Percentiles rank a stretch among this genome's conserved stretches.
phyloP scores from a whole-genome alignment of 2,888 invertebrate species.

The Hemistola chrysoprasaria region DNA sequence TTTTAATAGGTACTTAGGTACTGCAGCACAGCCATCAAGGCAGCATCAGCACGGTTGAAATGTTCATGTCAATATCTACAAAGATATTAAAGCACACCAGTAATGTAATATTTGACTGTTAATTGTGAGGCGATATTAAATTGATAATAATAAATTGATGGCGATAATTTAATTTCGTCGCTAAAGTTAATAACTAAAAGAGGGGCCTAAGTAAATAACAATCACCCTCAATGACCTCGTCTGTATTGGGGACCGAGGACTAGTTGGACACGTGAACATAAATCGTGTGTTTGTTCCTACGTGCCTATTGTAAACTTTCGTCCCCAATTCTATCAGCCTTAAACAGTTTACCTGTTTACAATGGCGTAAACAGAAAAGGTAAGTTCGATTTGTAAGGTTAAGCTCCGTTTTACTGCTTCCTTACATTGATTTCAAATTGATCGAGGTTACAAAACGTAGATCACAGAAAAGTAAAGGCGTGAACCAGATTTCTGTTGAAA shows the following conservation, averaged over 20 bases:
- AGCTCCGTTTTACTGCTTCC: slow-evolving; percentile 29
- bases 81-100: too few relatives aligned
- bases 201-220: slow-evolving; percentile 1
- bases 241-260: slow-evolving; percentile 29
- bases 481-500: slow-evolving; percentile 14
- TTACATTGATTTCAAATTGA: slow-evolving; percentile 17
- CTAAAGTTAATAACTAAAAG: too few relatives aligned
- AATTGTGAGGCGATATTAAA: too few relatives aligned
- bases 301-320: slow-evolving; percentile 69
- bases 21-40: too few relatives aligned
- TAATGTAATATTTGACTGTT: too few relatives aligned
- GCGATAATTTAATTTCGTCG: too few relatives aligned
- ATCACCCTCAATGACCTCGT: slow-evolving; percentile 21
- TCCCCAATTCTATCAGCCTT: slow-evolving; percentile 61
- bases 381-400: slow-evolving; percentile 22
- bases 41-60: too few relatives aligned
- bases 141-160: too few relatives aligned
- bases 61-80: too few relatives aligned
- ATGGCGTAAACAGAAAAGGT: slow-evolving; percentile 49
- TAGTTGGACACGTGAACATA: slow-evolving; percentile 58
- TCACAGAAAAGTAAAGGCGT: slow-evolving; percentile 26
- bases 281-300: slow-evolving; percentile 46
- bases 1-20: too few relatives aligned
- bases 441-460: slow-evolving; percentile 12
- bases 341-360: slow-evolving; percentile 56